phyloP scores from a whole-genome alignment of 2,113 vertebrate species.

The Siphamia tubifer region DNA sequence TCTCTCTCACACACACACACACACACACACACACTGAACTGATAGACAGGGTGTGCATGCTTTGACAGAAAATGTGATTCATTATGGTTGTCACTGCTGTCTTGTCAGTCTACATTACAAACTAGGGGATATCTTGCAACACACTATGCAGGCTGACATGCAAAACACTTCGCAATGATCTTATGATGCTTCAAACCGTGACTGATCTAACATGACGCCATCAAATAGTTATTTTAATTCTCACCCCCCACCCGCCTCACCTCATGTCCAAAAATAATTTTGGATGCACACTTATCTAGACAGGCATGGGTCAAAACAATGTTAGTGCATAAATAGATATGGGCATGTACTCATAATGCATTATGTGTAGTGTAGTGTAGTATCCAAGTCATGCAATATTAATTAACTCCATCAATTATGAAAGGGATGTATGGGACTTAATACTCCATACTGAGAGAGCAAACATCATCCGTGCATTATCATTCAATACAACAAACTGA shows the following conservation, averaged over 20 bases:
- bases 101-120: slow-evolving; percentile 49
- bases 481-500: slow-evolving; percentile 11
- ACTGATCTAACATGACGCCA: slow-evolving; percentile 11
- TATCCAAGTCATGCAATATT: slow-evolving; percentile 52
- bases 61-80: slow-evolving; percentile 59
- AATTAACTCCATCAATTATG: slow-evolving; percentile 56
- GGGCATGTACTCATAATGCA: not conserved
- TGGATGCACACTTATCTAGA: not conserved
- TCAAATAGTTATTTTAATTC: not conserved
- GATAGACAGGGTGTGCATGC: slow-evolving; percentile 35
- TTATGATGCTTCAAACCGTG: slow-evolving; percentile 6
- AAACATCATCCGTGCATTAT: slow-evolving; percentile 26
- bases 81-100: slow-evolving; percentile 47
- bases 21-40: not conserved
- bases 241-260: not conserved
- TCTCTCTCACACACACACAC: not conserved
- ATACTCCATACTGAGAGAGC: not conserved
- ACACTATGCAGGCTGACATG: slow-evolving; percentile 14
- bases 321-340: not conserved
- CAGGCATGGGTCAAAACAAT: not conserved
- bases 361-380: slow-evolving; percentile 20
- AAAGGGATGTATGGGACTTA: slow-evolving; percentile 34
- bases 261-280: not conserved
- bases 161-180: slow-evolving; percentile 9
- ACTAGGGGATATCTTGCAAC: slow-evolving; percentile 28